A percentile compares a stretch with the other conserved stretches of the same genome.
These are phyloP conservation scores for Himantopus leucocephalus DNA, from an alignment of 2,113 vertebrate genomes.

Conservation along the genomic window DNA sequence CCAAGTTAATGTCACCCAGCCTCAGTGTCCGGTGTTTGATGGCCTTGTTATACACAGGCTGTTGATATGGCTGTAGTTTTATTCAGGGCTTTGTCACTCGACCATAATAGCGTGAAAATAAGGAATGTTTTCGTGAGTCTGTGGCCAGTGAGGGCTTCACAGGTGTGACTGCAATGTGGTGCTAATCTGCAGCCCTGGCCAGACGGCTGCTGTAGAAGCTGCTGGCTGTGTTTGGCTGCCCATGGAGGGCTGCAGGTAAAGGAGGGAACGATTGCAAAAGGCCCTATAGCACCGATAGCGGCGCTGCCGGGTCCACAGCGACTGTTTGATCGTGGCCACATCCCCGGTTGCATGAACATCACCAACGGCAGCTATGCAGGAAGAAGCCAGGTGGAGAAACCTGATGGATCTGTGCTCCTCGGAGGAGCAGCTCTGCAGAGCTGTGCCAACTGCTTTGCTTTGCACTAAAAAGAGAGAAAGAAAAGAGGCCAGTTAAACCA, in stretches of 20 bases:
- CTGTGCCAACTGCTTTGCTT: neutral
- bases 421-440: neutral
- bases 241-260: neutral
- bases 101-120: neutral
- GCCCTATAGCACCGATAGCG: neutral
- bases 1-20: neutral
- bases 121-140: neutral
- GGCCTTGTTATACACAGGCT: neutral
- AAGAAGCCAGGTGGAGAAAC: neutral
- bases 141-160: neutral
- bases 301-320: fast-evolving
- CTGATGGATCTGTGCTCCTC: neutral
- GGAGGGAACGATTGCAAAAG: neutral
- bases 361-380: neutral
- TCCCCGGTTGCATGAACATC: fast-evolving
- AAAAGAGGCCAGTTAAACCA: neutral
- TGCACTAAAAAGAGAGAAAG: neutral
- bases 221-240: neutral
- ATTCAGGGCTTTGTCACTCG: neutral
- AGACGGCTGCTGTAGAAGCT: neutral
- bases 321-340: neutral
- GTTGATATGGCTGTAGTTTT: neutral
- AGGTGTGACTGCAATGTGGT: fast-evolving
- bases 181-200: neutral
- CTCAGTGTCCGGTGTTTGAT: neutral